Evolutionary conservation across 2,888 invertebrate species (phyloP), one percentile per base, ranked within the genome.

Genomic region (Sycophila texana): DNA sequence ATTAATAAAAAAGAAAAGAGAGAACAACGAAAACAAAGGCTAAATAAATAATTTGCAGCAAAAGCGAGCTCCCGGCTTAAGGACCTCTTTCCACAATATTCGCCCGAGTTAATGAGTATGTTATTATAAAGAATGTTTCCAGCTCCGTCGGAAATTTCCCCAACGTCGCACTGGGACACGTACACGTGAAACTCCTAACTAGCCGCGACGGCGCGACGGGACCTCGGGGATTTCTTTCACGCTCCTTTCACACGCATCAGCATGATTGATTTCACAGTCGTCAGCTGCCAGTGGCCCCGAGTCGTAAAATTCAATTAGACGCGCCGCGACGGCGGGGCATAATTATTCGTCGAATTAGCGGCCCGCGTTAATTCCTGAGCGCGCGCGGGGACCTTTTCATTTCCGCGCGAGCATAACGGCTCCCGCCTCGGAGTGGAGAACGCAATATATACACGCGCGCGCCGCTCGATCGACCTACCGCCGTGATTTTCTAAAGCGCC

Each of bases 381-480:
- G 58, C 14, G n/a, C 26, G 22, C 55, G n/a, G 51, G 66, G 51
- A 51, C 63, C 63, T 47, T 18, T 66, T 63, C 63, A 63, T 74
- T 57, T 51, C 30, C 49, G 61, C 39, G 20, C 58, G 58, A 3
- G 26, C 65, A 14, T 61, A 60, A 16, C 49, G 4, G 22, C 57
- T 53, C 20, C 14, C 18, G n/a, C 12, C 5, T 14, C 13, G 61
- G 16, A 26, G 14, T 26, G 26, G 30, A 7, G 3, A 61, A 13
- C 18, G 13, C 30, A n/a, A 26, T 39, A 16, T 63, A 30, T n/a
- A 49, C 49, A 49, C 49, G 53, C 53, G 47, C 39, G 61, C 67
- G 18, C 73, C 49, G 58, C 66, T 30, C 74, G n/a, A 78, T 70
- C 70, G 70, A 70, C 74, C 78, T 68, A 65, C 65, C 74, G 57